Conservation (phyloP, 2,113 vertebrate species). For the Varanus salvator region DNA sequence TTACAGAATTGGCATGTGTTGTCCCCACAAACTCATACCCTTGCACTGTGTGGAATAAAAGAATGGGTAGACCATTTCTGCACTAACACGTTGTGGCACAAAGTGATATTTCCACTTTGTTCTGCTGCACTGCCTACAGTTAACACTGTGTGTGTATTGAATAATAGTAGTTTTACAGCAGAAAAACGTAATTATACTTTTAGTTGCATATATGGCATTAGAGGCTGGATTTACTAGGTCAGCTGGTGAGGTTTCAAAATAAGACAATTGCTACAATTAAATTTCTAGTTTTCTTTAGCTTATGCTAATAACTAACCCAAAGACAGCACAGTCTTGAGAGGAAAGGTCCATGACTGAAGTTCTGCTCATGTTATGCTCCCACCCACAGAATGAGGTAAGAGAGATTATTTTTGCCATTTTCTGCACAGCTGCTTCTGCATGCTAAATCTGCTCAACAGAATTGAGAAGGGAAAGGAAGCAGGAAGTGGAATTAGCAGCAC, state of each 20-base stretch:
- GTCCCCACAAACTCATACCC: not conserved
- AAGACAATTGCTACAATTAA: not conserved
- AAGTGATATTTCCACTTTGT: not conserved
- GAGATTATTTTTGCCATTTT: too few relatives aligned
- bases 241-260: not conserved
- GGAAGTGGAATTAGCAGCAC: too few relatives aligned
- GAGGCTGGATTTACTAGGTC: not conserved
- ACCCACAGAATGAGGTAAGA: too few relatives aligned
- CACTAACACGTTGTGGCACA: not conserved
- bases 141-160: not conserved
- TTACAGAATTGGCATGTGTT: too few relatives aligned
- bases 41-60: not conserved
- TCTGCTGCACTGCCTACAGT: too few relatives aligned
- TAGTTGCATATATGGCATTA: not conserved
- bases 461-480: too few relatives aligned
- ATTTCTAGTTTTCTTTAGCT: not conserved
- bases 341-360: too few relatives aligned
- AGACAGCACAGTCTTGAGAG: not conserved
- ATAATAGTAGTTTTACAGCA: too few relatives aligned
- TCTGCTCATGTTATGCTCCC: too few relatives aligned
- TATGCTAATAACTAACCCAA: not conserved
- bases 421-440: too few relatives aligned
- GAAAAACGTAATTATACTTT: not conserved
- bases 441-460: too few relatives aligned
- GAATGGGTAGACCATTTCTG: not conserved